Evolutionary conservation across 2,888 invertebrate species (phyloP).

Genomic region (Elegia similella): DNA sequence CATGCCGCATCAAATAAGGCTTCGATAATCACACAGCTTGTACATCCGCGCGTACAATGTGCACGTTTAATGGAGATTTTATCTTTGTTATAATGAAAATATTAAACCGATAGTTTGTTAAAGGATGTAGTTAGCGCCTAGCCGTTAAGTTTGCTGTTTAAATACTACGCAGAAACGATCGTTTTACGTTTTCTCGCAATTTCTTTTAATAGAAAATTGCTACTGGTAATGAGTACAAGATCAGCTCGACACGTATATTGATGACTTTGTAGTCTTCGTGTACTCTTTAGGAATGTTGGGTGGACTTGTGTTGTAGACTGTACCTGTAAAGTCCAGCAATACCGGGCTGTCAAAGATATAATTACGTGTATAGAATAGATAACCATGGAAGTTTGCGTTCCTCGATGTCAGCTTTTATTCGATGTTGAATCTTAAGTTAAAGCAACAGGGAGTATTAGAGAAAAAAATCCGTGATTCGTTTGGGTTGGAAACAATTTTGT

Average conservation of each 20-base stretch:
- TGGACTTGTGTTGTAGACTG: slow-evolving; percentile 53
- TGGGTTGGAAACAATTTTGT: slow-evolving; percentile 42
- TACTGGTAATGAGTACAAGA: background rate
- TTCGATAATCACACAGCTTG: slow-evolving; percentile 69
- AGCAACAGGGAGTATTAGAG: slow-evolving; percentile 29
- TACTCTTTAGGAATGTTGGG: slow-evolving; percentile 7
- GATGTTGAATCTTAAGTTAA: slow-evolving; percentile 38
- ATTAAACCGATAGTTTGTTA: slow-evolving; percentile 10
- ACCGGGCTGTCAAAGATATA: slow-evolving; percentile 75
- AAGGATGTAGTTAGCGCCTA: slow-evolving; percentile 10
- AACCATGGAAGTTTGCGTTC: slow-evolving; percentile 50
- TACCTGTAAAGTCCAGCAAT: slow-evolving; percentile 47
- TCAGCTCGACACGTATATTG: background rate
- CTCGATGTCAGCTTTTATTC: slow-evolving; percentile 20
- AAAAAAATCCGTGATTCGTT: slow-evolving; percentile 22
- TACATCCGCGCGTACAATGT: slow-evolving; percentile 47
- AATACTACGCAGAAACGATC: background rate
- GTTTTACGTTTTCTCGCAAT: background rate
- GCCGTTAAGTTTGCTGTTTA: background rate
- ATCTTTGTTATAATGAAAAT: slow-evolving; percentile 17
- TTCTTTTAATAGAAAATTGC: background rate
- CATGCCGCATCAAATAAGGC: slow-evolving; percentile 78
- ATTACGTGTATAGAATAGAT: slow-evolving; percentile 73
- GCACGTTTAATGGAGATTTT: slow-evolving; percentile 23
- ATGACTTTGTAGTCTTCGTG: slow-evolving; percentile 2